These are phyloP conservation scores for Ptychadena robeensis DNA, from an alignment of 2,797 vertebrate species.

Conservation along the genomic window DNA sequence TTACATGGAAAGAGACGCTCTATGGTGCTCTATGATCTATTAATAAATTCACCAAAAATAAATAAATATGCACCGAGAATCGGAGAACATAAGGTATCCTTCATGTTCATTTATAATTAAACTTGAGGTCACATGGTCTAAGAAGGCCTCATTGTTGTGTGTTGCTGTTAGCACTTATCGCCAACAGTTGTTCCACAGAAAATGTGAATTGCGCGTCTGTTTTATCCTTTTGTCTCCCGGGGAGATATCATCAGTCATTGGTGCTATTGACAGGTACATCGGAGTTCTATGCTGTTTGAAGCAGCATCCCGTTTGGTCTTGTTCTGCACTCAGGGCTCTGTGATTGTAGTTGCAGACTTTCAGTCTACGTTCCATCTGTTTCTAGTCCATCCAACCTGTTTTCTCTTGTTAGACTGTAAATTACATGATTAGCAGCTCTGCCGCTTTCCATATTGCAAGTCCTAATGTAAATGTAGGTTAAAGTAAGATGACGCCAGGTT, in stretches of 20 bases:
- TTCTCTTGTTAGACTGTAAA: conserved; percentile 56
- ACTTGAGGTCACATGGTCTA: no score
- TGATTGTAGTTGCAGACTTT: conserved; percentile 51
- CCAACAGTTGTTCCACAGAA: conserved; percentile 11
- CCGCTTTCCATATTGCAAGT: conserved; percentile 26
- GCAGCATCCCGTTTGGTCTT: conserved; percentile 36
- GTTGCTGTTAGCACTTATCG: background rate
- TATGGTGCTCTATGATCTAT: no score
- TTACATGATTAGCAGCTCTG: conserved; percentile 40
- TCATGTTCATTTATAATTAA: no score
- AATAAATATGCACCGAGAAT: no score
- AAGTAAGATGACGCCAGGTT: background rate
- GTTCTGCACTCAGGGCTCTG: conserved; percentile 13
- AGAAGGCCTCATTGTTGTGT: background rate
- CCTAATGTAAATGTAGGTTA: background rate
- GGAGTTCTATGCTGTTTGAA: conserved; percentile 47
- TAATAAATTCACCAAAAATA: no score
- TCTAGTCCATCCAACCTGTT: conserved; percentile 49
- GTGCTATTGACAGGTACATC: conserved; percentile 37
- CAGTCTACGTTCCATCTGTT: conserved; percentile 56
- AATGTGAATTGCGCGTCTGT: conserved; percentile 25
- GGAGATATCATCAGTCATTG: conserved; percentile 41
- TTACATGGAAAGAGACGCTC: no score
- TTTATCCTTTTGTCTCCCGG: conserved; percentile 31
- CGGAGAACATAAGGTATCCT: background rate